Base-by-base conservation (phyloP, 2,113 vertebrate species). In the Nothoprocta pentlandii region DNA sequence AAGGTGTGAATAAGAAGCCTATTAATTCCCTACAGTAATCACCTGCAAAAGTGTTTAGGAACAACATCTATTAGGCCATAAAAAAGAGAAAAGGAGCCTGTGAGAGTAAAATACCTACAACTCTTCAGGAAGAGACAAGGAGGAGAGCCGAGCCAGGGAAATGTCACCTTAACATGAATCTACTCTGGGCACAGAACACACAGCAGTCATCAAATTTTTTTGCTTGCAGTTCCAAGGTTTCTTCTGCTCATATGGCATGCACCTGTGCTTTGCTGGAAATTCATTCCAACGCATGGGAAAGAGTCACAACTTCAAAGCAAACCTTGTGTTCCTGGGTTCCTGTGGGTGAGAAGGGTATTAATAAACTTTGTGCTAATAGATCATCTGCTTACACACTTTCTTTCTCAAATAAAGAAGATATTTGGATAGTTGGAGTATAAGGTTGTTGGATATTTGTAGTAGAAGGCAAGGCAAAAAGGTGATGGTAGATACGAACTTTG, bases 11-110 rank as follows among this genome's bases (percentile, higher is more conserved):
- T 92, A 94, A 93, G 92, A 78, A 95, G 69, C 58, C 70, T 89
- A 69, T 62, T 71, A 87, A 95, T 88, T 97, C 94, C 95, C 92
- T 70, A 92, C 46, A 82, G 94, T 77, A 96, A 96, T 89, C 95
- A 96, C 92, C 94, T 97, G 96, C 95, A 95, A 90, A 95, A 95
- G 63, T 66, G 49, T 90, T 95, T 89, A 95, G 77, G 74, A 92
- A 54, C 74, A 90, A 62, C 77, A 89, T 84, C 67, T 69, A 95
- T 95, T 89, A 96, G 83, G 66, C 92, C 92, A 69, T 22, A 81
- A 79, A 92, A 90, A 79, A 58, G 23, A 76, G 70, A 76, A 93
- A 95, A 80, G 13, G 23, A 86, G 63, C 9, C 42, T 63, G 22
- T 12, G 71, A 75, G 63, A 86, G 53, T 59, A 28, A 96, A 91